These are phyloP conservation scores for Zosterops pallidus DNA, from an alignment of 2,113 vertebrate genomes.

Conservation along the genomic window DNA sequence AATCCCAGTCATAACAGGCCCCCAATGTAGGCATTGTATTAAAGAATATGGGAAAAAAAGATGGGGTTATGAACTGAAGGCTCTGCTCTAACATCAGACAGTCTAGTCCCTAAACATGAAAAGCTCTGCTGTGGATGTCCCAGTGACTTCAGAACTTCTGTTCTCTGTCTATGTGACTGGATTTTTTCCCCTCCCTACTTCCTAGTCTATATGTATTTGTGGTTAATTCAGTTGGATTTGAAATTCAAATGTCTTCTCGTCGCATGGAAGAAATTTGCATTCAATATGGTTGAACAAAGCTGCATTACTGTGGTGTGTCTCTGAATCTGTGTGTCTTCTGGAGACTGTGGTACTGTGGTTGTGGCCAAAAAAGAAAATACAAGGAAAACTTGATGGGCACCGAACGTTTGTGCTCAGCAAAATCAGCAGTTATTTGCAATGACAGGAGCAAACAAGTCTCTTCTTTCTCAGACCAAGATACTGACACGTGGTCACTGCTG, in stretches of 20 bases:
- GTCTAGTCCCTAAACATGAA: not conserved
- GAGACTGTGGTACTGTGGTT: not conserved
- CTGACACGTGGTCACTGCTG: not conserved
- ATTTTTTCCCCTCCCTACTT: not conserved
- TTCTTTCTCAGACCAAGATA: fast-evolving
- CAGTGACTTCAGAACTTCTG: not conserved
- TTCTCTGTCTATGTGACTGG: not conserved
- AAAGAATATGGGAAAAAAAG: not conserved
- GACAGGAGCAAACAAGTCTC: not conserved
- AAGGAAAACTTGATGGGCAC: not conserved
- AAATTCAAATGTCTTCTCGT: not conserved
- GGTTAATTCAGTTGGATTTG: not conserved
- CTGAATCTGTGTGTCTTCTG: not conserved
- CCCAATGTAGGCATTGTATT: not conserved
- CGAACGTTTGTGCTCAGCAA: not conserved
- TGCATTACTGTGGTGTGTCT: not conserved
- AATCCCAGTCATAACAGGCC: not conserved
- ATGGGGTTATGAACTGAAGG: not conserved
- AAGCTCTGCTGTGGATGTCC: not conserved
- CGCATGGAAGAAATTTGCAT: not conserved
- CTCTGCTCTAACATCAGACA: not conserved
- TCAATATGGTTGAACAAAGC: not conserved
- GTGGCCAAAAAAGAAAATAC: not conserved
- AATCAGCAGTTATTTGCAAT: not conserved
- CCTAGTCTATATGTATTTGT: not conserved